Conservation (phyloP, 2,797 vertebrate genomes). For the Smutsia gigantea region DNA sequence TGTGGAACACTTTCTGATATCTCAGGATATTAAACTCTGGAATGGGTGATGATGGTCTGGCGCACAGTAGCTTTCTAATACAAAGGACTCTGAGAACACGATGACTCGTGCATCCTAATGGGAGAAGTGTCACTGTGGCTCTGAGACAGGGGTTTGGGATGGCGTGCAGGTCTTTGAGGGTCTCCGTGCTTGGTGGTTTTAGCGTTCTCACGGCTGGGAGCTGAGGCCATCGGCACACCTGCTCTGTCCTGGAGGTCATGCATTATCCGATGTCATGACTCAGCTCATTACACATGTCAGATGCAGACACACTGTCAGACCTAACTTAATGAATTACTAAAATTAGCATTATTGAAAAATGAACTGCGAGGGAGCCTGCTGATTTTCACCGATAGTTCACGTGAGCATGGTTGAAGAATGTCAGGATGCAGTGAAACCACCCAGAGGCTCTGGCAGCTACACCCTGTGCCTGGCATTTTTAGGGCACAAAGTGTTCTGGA, state of each 20-base stretch:
- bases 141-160: background rate
- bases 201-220: accelerated
- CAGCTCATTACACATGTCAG: slow-evolving; percentile 8
- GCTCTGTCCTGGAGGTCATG: background rate
- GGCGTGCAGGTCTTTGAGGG: background rate
- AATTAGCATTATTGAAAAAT: slow-evolving; percentile 70
- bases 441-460: background rate
- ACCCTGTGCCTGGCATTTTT: accelerated
- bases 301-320: background rate
- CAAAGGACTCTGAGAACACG: slow-evolving; percentile 38
- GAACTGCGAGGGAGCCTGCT: background rate
- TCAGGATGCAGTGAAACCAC: background rate
- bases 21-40: slow-evolving; percentile 72
- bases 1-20: slow-evolving; percentile 43
- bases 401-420: background rate
- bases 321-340: slow-evolving; percentile 62
- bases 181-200: accelerated
- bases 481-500: background rate
- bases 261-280: background rate
- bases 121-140: background rate
- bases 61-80: background rate
- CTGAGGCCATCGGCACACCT: background rate
- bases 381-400: slow-evolving; percentile 53
- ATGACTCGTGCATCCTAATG: slow-evolving; percentile 53
- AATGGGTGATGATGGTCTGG: slow-evolving; percentile 14